Evolutionary conservation across 2,888 invertebrate species (phyloP), one percentile per base, ranked within the genome.

Genomic region (Anthrax anthrax): DNA sequence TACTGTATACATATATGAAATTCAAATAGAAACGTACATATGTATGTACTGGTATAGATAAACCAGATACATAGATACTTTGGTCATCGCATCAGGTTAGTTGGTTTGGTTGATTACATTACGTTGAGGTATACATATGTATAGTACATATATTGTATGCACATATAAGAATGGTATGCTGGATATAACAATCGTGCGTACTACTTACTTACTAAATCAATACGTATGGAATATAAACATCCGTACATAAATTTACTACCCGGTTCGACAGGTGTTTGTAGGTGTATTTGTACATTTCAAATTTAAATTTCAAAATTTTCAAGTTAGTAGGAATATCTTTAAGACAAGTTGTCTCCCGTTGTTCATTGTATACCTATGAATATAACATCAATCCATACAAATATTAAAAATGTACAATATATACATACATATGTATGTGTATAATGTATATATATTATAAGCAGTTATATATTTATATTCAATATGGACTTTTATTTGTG

Each of bases 211-310:
- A 36, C n/a, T 36, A 39, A 40, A 40, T 45, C 14, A 40, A 40
- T 40, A 39, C 17, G 37, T 18, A n/a, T 8, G 13, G 16, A 36
- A 41, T 36, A 29, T 36, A 40, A 23, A 23, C 8, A 23, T 8
- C 4, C 8, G 23, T 8, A 23, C 23, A 23, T 23, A 6, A 23
- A 4, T n/a, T n/a, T n/a, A 32, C 10, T 29, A 17, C 19, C 23
- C 27, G 41, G 41, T 37, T 18, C 46, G 46, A 46, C 46, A 46
- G 46, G 46, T 46, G 46, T 37, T 19, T 46, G 46, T 29, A 37
- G 41, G 37, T 46, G 46, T 46, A 37, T 41, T 42, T 4, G 46
- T 45, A 36, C 13, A 32, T 41, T 37, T 41, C 37, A 41, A 46
- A 42, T 46, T 46, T 42, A 37, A 46, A 42, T 41, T 46, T 46